Percentiles rank a stretch among this genome's conserved stretches.
Conservation (phyloP, 2,113 vertebrate species). For the Trogon surrucura region DNA sequence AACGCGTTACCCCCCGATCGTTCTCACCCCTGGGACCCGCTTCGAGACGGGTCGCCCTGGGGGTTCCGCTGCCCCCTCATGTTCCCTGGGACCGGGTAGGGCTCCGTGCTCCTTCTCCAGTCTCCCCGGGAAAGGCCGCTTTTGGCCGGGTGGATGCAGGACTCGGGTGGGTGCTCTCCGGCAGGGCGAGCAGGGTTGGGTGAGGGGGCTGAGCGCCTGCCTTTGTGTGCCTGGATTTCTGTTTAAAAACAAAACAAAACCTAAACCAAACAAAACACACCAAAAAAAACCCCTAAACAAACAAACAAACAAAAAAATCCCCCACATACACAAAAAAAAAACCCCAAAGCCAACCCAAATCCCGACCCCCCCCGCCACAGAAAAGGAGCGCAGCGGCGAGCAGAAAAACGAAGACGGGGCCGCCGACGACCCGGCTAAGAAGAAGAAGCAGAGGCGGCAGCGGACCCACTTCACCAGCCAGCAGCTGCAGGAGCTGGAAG, state of each 20-base stretch:
- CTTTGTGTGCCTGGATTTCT: background rate
- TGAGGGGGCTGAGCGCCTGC: background rate
- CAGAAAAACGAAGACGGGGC: slow-evolving; percentile 87
- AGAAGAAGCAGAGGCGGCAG: slow-evolving; percentile 95
- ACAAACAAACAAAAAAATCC: background rate
- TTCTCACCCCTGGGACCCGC: background rate
- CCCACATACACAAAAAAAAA: background rate
- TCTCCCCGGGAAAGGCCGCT: background rate
- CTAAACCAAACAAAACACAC: background rate
- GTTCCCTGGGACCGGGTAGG: background rate
- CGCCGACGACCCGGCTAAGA: slow-evolving; percentile 89
- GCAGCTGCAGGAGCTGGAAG: slow-evolving; percentile 97
- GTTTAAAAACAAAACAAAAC: too few relatives aligned
- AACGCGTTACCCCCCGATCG: accelerated
- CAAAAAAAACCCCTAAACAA: background rate
- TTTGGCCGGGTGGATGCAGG: background rate
- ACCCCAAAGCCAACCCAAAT: background rate
- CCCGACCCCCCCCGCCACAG: slow-evolving; percentile 64
- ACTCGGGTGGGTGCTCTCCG: background rate
- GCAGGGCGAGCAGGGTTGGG: background rate
- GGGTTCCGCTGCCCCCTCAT: background rate
- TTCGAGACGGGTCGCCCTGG: background rate
- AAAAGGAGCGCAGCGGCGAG: slow-evolving; percentile 86
- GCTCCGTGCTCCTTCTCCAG: background rate
- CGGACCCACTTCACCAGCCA: slow-evolving; percentile 98